These are phyloP conservation scores for Deroplatys truncata DNA, from an alignment of 2,888 invertebrate species.

Conservation along the genomic window DNA sequence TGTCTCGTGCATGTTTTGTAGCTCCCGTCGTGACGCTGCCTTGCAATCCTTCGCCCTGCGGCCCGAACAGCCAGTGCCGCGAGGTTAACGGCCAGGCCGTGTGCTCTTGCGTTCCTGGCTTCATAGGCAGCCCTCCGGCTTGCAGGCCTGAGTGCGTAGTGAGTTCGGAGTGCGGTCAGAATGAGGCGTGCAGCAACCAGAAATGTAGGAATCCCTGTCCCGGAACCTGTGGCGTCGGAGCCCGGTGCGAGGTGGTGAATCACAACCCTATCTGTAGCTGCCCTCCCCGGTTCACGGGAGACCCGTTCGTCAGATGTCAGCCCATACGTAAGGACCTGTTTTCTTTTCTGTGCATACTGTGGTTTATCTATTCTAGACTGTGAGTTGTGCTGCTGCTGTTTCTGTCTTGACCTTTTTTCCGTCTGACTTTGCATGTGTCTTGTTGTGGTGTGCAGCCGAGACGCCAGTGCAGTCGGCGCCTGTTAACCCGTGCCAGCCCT, in stretches of 20 bases:
- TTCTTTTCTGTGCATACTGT: background rate
- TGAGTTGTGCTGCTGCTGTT: background rate
- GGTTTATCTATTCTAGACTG: background rate
- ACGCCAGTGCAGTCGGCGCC: constrained; percentile 30
- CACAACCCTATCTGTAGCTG: constrained; percentile 75
- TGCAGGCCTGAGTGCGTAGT: constrained; percentile 75
- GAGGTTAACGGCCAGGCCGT: constrained; percentile 58
- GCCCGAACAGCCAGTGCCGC: constrained; percentile 65
- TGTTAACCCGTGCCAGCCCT: constrained; percentile 37
- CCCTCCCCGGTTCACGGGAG: constrained; percentile 59
- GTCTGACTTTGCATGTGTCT: background rate
- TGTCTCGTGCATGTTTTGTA: constrained; percentile 58
- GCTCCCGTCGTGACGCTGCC: constrained; percentile 53
- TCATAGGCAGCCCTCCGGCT: constrained; percentile 66
- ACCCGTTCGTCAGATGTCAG: constrained; percentile 58
- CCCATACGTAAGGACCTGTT: constrained; percentile 35
- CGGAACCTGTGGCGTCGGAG: constrained; percentile 70
- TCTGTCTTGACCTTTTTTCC: background rate
- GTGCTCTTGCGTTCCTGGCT: constrained; percentile 65
- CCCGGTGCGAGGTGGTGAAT: constrained; percentile 69
- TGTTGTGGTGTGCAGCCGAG: constrained; percentile 18
- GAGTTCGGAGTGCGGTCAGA: constrained; percentile 64
- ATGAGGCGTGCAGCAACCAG: constrained; percentile 68
- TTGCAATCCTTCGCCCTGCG: constrained; percentile 64
- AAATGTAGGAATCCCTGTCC: constrained; percentile 68